Base-by-base conservation (phyloP, 2,888 invertebrate genomes). In the Masnerella sp. region DNA sequence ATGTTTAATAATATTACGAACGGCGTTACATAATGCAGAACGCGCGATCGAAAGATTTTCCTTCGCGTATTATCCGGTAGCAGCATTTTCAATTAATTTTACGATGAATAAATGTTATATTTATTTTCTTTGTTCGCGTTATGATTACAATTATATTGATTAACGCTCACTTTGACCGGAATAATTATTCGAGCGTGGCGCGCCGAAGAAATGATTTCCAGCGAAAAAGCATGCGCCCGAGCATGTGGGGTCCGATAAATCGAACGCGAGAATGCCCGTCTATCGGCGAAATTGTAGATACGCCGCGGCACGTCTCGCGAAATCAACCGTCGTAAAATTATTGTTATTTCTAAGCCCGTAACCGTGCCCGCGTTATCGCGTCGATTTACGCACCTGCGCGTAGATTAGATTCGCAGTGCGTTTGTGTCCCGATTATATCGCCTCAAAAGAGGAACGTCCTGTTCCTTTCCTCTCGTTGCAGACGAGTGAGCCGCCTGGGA, bases 301-400 rank as follows among this genome's bases (percentile, higher is more conserved):
- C 49, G 45, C 25, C 8, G 28, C 15, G 22, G 14, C 9, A 34
- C 30, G n/a, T 73, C 47, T 45, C 54, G 49, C 42, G 42, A 47
- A 67, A 30, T 59, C 59, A 7, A 34, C 25, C 58, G n/a, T 73
- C 51, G 62, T 36, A 58, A 56, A 70, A 67, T 70, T 65, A 74
- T 74, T 74, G 61, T 74, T 70, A 67, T 65, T 65, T 62, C 74
- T 65, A 70, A 69, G 52, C 45, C 12, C 61, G 49, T 75, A 72
- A 68, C 58, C 20, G 73, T 9, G 58, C 51, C 65, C 56, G 18
- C 32, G 69, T 76, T 77, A 76, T 75, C 74, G 65, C 72, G 62
- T 67, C 76, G 59, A 76, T 79, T 77, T 78, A 78, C 75, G 75
- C 77, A 78, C 74, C 75, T 77, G 75, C 71, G 69, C 49, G 38